Evolutionary conservation across 2,888 invertebrate genomes (phyloP), one percentile per base, ranked within the genome.

Genomic region (Odontocerum albicorne): DNA sequence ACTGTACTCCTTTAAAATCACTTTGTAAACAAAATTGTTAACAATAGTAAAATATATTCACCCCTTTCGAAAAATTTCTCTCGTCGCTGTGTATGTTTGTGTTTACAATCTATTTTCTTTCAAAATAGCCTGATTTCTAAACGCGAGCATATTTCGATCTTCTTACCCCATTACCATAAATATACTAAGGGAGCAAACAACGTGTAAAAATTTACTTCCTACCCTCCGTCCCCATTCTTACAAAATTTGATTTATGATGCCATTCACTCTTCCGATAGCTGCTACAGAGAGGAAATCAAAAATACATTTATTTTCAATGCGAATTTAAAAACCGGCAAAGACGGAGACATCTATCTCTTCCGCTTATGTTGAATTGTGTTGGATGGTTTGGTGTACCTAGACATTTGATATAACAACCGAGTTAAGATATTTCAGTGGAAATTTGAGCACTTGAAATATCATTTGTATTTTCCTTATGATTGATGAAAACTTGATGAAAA

Each of bases 261-360:
- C 52, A 49, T 38, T 54, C 53, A 40, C 21, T 32, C 57, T 4
- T 42, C 53, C 45, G 54, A 53, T 53, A 54, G 46, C 54, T 46
- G 46, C 42, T 36, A 39, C 12, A 20, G 45, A 46, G 38, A 50
- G 54, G 58, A 58, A 55, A 58, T 58, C 58, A 55, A 58, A 58
- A 58, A 58, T 50, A 50, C 55, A 58, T 58, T 52, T 58, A 58
- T 55, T 50, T 55, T 43, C 54, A 50, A 58, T 58, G 50, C 31
- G 58, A 58, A 51, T 58, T 58, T 55, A 50, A 58, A 55, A 35
- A 45, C 21, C 32, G 32, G 15, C 33, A 50, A 10, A 4, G 27
- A n/a, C n/a, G n/a, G n/a, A n/a, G n/a, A n/a, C n/a, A n/a, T n/a
- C n/a, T n/a, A n/a, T n/a, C n/a, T n/a, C n/a, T n/a, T n/a, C n/a